phyloP scores from a whole-genome alignment of 1,140 invertebrate species.

The Drosophila auraria region DNA sequence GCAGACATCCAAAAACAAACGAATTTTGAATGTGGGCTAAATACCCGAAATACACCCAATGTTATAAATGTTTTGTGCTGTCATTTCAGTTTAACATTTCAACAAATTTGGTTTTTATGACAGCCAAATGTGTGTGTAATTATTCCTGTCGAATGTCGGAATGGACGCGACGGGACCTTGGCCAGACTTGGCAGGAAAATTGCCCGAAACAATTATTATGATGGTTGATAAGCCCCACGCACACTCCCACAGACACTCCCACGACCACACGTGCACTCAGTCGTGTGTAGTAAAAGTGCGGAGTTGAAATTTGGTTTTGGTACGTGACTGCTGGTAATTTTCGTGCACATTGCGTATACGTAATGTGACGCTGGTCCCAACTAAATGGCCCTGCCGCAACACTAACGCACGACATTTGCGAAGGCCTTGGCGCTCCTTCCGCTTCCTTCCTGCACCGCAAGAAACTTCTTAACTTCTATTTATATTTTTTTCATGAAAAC shows the following conservation, averaged over 20 bases:
- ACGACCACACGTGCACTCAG: conserved; percentile 28
- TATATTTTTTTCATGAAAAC: no score
- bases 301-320: conserved; percentile 44
- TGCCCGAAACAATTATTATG: conserved; percentile 63
- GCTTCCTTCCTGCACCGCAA: background rate
- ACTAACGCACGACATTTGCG: conserved; percentile 45
- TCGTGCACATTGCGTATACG: conserved; percentile 61
- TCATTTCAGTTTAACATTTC: conserved; percentile 44
- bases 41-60: conserved; percentile 20
- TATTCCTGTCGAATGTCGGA: conserved; percentile 55
- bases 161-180: conserved; percentile 42
- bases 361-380: conserved; percentile 43
- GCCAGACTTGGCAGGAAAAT: conserved; percentile 28
- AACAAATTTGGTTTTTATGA: conserved; percentile 53
- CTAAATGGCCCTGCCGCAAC: conserved; percentile 51
- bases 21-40: background rate
- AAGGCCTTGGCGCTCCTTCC: conserved; percentile 31
- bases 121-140: conserved; percentile 46
- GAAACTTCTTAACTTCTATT: no score
- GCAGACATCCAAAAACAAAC: conserved; percentile 20
- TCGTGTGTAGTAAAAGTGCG: conserved; percentile 47
- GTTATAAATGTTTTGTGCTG: conserved; percentile 26
- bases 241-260: conserved; percentile 23
- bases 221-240: conserved; percentile 41
- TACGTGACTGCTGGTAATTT: conserved; percentile 53